Base-by-base conservation (phyloP, 2,888 invertebrate genomes). In the Drosophila mimetica region DNA sequence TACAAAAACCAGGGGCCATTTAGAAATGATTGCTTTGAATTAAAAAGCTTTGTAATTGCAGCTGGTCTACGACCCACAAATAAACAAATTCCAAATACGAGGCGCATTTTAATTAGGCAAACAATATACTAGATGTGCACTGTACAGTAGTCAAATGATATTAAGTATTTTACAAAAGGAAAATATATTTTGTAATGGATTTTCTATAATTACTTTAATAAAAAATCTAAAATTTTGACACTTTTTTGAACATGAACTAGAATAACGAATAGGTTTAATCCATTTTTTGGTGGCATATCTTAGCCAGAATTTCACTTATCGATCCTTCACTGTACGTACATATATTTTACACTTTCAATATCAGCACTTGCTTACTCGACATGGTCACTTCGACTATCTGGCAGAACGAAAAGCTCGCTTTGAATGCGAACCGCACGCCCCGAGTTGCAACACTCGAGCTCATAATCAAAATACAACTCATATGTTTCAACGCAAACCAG, bases 401-500 rank as follows among this genome's bases (percentile, higher is more conserved):
- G 2, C 32, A 42, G 53, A 53, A 42, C 20, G 4, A 42, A 34
- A 32, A 11, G 42, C 11, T 30, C 18, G 16, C 25, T 41, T 14
- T 18, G n/a, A 61, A 59, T 59, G 61, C 46, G 37, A 32, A 14
- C 14, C 39, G 60, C 28, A 28, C 25, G 20, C 39, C 3, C n/a
- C 46, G 39, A 59, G 13, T 48, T 63, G 53, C 63, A 63, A 51
- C 51, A 37, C 22, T 44, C n/a, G 28, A 30, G 16, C 44, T 32
- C 8, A 20, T 61, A 44, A 44, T 50, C 28, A 34, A 63, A 63
- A 60, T 13, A 8, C 14, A 1, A 39, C 28, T 51, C 16, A 36
- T 36, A 30, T 50, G 20, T 64, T 48, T 39, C 30, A 39, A 46
- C 30, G 11, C 13, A 79, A 81, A 75, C 79, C 69, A 47, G 79